These are phyloP conservation scores for Sarcophaga bullata DNA, from an alignment of 1,140 invertebrate genomes.

Conservation along the genomic window DNA sequence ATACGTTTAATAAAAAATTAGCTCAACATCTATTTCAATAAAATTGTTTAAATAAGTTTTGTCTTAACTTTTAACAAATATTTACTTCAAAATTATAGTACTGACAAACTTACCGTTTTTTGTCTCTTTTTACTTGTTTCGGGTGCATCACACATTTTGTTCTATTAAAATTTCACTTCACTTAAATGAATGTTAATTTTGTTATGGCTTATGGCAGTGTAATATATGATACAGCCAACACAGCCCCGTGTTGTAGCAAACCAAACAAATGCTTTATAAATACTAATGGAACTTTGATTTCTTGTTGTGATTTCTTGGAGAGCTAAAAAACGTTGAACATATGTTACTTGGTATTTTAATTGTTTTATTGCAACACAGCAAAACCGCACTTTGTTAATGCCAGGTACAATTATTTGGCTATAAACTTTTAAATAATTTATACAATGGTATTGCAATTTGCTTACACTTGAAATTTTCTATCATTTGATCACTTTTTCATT, in stretches of 20 bases:
- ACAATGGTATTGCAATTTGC: no score
- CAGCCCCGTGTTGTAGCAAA: neutral
- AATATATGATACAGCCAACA: neutral
- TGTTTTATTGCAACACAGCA: neutral
- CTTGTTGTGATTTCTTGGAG: neutral
- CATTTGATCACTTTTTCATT: no score
- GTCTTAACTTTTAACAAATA: no score
- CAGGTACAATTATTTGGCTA: no score
- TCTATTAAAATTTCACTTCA: neutral
- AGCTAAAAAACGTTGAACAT: neutral
- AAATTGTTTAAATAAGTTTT: no score
- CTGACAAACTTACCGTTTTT: slow-evolving; percentile 15
- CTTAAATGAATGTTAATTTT: neutral
- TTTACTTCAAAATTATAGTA: no score
- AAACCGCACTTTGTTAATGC: neutral
- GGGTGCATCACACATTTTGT: slow-evolving; percentile 1
- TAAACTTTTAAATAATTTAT: no score
- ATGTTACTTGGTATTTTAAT: neutral
- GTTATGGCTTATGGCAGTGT: neutral
- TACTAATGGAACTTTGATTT: neutral
- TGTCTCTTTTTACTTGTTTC: slow-evolving; percentile 22
- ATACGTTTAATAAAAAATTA: neutral
- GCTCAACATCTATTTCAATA: slow-evolving; percentile 11
- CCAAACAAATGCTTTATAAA: neutral
- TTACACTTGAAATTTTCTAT: no score